These are phyloP conservation scores for Teinopalpus imperialis DNA, from an alignment of 2,888 invertebrate genomes.

Conservation along the genomic window DNA sequence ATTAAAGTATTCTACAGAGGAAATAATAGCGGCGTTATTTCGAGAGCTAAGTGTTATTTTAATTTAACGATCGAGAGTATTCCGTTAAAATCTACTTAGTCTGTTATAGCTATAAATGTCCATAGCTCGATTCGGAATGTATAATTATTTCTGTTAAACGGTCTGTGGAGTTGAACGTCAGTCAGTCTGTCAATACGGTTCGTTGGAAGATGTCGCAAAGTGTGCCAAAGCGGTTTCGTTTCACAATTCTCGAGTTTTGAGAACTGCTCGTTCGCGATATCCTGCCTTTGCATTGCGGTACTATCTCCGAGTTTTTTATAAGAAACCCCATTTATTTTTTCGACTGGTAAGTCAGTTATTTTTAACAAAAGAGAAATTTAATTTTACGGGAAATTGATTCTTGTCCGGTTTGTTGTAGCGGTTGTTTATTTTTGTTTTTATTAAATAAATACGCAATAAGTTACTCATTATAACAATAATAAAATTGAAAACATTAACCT, in stretches of 20 bases:
- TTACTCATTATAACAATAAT: background rate
- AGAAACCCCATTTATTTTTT: slow-evolving; percentile 19
- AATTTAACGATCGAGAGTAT: too few species aligned
- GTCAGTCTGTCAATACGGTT: slow-evolving; percentile 28
- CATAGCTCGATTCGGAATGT: too few species aligned
- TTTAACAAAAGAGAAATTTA: slow-evolving; percentile 34
- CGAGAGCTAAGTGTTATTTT: too few species aligned
- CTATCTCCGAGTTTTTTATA: slow-evolving; percentile 28
- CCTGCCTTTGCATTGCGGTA: slow-evolving; percentile 30
- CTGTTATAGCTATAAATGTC: background rate
- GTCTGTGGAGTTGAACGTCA: slow-evolving; percentile 34
- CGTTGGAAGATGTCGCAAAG: slow-evolving; percentile 61
- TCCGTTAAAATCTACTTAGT: too few species aligned
- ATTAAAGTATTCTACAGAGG: too few species aligned
- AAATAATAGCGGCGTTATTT: too few species aligned
- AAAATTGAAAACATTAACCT: background rate
- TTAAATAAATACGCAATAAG: background rate
- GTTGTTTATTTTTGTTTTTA: too few species aligned
- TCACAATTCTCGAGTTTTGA: slow-evolving; percentile 44
- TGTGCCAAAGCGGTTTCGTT: slow-evolving; percentile 53
- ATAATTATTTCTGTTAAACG: slow-evolving; percentile 20
- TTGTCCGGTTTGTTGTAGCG: background rate
- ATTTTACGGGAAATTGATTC: background rate
- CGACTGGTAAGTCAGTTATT: slow-evolving; percentile 36
- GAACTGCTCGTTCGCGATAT: slow-evolving; percentile 38